phyloP scores from a whole-genome alignment of 2,888 invertebrate species.

The Deilephila porcellus region DNA sequence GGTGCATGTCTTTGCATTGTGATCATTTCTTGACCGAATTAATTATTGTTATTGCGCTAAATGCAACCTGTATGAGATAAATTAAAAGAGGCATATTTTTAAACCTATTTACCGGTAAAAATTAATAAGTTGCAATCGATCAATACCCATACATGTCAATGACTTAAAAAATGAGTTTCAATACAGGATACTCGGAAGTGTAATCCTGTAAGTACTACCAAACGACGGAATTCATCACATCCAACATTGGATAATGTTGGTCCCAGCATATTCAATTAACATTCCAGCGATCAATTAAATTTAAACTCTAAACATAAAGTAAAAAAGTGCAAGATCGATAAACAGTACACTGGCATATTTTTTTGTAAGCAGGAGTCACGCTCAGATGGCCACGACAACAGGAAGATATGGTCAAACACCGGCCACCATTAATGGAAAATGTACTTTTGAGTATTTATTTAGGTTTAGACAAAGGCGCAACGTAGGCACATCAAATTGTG shows the following conservation, averaged over 20 bases:
- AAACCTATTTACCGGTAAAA: too few species aligned
- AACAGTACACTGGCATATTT: slow-evolving; percentile 33
- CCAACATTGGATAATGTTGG: not conserved
- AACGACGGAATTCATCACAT: not conserved
- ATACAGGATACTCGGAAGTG: not conserved
- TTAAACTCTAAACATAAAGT: slow-evolving; percentile 26
- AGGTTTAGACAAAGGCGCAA: not conserved
- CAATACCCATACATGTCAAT: not conserved
- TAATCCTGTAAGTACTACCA: not conserved
- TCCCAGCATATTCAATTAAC: slow-evolving; percentile 13
- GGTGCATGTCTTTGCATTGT: too few species aligned
- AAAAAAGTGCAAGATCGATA: slow-evolving; percentile 43
- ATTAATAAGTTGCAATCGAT: too few species aligned
- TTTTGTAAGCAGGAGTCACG: slow-evolving; percentile 65
- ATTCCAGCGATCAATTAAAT: not conserved
- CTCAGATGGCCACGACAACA: slow-evolving; percentile 60
- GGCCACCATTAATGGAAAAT: slow-evolving; percentile 37
- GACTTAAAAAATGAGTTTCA: not conserved
- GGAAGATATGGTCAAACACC: slow-evolving; percentile 49
- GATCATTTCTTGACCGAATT: too few species aligned
- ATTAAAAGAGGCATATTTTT: too few species aligned
- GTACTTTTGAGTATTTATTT: slow-evolving; percentile 39
- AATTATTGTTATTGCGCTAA: too few species aligned
- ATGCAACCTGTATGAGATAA: too few species aligned
- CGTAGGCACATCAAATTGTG: not conserved